phyloP scores from a whole-genome alignment of 1,140 invertebrate species.

The Listronotus bonariensis region DNA sequence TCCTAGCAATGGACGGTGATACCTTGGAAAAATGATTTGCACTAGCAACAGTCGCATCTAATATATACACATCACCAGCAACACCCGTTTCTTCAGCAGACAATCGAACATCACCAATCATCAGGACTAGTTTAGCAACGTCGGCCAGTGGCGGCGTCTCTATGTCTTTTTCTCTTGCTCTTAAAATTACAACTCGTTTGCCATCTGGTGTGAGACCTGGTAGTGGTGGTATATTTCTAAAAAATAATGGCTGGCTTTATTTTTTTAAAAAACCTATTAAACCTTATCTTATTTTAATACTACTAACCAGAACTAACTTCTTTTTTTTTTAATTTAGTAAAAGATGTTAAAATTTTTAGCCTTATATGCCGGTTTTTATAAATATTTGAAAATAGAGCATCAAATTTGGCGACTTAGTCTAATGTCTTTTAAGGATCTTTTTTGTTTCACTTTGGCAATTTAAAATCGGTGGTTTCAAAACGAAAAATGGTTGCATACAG shows the following conservation, averaged over 20 bases:
- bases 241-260: constrained; percentile 1
- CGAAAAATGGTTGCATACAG: too few species aligned
- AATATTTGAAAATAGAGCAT: too few species aligned
- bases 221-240: constrained; percentile 74
- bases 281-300: too few species aligned
- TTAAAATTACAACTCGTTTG: constrained; percentile 73
- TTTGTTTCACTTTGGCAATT: too few species aligned
- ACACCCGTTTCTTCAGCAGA: constrained; percentile 75
- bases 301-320: too few species aligned
- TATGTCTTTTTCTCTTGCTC: constrained; percentile 65
- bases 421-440: too few species aligned
- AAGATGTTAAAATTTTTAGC: too few species aligned
- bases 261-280: too few species aligned
- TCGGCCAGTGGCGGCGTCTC: constrained; percentile 66
- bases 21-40: constrained; percentile 76
- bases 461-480: too few species aligned
- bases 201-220: constrained; percentile 79
- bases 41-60: constrained; percentile 76
- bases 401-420: too few species aligned
- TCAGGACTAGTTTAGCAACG: constrained; percentile 76
- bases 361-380: too few species aligned
- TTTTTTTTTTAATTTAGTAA: too few species aligned
- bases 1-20: constrained; percentile 75
- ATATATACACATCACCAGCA: constrained; percentile 78
- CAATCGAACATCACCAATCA: constrained; percentile 81